Base-by-base conservation (phyloP, 2,888 invertebrate genomes). In the Ischnus inquisitorius region DNA sequence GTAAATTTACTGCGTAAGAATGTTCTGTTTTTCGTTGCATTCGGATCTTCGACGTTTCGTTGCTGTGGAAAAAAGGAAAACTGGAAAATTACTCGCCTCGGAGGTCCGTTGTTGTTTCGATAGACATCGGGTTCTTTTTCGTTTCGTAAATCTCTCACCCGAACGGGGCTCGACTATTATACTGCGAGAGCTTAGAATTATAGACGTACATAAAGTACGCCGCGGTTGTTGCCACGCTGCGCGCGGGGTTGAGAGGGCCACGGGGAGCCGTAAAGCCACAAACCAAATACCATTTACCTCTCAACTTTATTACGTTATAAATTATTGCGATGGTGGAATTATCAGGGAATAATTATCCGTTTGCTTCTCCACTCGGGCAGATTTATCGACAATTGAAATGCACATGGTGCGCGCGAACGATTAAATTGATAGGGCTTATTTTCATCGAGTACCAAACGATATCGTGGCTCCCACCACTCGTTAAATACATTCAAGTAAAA, bases 251-350 rank as follows among this genome's bases (percentile, higher is more conserved):
- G 57, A 14, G 41, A 22, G 57, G 65, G 28, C 16, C 3, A 22
- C 14, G 51, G 19, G 46, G 65, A 41, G 16, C 54, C 57, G 46
- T 57, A 77, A 60, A 22, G 65, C 77, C 67, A 60, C 16, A 65
- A 10, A 34, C 19, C 60, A 60, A 72, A 67, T 72, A 41, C 77
- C 48, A 82, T 82, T 68, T 72, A 82, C 71, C 67, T 67, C 77
- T 77, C 72, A 67, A 67, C 41, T 77, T 82, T 82, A 82, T 82
- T 72, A 68, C 78, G 60, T n/a, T 65, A 68, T 72, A 65, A 78
- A 78, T 82, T 82, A 74, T 34, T 34, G 77, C 48, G 14, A 78
- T 43, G 77, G 60, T 12, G 46, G 57, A 72, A 82, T 78, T 72
- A 68, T 65, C 72, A 51, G 57, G 51, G 65, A 72, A 74, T 78